These are phyloP conservation scores for Ophioninae sp. DNA, from an alignment of 2,888 invertebrate species.

Conservation along the genomic window DNA sequence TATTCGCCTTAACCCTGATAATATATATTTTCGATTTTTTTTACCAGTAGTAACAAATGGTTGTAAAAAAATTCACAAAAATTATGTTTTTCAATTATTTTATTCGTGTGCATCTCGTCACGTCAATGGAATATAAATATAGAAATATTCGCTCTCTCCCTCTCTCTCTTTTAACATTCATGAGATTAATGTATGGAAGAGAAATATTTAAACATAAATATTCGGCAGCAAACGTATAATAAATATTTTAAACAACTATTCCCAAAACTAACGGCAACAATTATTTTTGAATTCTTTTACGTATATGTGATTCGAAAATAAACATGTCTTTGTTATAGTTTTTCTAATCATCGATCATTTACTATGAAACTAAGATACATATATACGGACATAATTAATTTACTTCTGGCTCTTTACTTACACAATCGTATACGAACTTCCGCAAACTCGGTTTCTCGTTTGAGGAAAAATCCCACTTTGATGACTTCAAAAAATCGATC, in stretches of 20 bases:
- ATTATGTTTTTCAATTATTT: conserved; percentile 1
- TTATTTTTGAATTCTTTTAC: not conserved
- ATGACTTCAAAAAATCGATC: no score
- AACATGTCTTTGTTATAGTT: not conserved
- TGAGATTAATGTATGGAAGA: not conserved
- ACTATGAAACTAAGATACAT: not conserved
- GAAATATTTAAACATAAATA: not conserved
- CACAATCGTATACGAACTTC: not conserved
- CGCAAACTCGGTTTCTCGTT: not conserved
- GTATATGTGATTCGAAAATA: not conserved
- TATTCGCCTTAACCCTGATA: not conserved
- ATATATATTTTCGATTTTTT: not conserved
- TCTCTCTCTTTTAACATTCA: not conserved
- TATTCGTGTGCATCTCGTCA: conserved; percentile 18
- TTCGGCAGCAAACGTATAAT: not conserved
- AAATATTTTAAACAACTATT: not conserved
- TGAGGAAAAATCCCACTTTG: not conserved
- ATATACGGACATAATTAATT: not conserved
- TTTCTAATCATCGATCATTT: not conserved
- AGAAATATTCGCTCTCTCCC: conserved; percentile 21
- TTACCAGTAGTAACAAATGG: not conserved
- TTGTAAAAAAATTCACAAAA: not conserved
- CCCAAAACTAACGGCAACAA: not conserved
- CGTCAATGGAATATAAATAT: conserved; percentile 45
- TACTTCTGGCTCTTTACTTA: not conserved